Percentiles rank a stretch among this genome's conserved stretches.
These are phyloP conservation scores for Andrena fulva DNA, from an alignment of 2,888 invertebrate species.

Conservation along the genomic window DNA sequence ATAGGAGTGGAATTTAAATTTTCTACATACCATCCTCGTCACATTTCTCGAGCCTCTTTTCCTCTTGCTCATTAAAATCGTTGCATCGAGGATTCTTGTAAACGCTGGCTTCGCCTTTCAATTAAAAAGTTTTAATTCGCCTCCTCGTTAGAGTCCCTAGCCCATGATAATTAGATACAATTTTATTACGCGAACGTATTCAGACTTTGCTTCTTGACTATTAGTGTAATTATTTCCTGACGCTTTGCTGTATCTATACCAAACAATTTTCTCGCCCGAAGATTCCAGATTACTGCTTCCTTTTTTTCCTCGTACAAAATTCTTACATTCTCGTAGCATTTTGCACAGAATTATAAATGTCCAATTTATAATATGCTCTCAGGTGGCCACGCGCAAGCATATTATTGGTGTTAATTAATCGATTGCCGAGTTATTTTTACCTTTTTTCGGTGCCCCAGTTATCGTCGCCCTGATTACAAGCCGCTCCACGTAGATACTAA, in stretches of 20 bases:
- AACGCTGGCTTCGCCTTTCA: not conserved
- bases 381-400: not conserved
- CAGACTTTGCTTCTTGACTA: not conserved
- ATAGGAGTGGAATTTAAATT: constrained; percentile 19
- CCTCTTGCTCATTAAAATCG: constrained; percentile 17
- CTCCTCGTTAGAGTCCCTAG: not conserved
- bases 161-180: not conserved
- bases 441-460: constrained; percentile 38
- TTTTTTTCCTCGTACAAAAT: not conserved
- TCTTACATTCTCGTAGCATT: not conserved
- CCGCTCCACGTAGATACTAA: not conserved
- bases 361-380: not conserved
- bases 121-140: constrained; percentile 20
- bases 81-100: not conserved
- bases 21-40: constrained; percentile 15
- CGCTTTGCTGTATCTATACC: not conserved
- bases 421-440: constrained; percentile 42
- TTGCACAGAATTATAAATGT: not conserved
- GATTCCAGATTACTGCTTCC: not conserved
- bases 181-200: not conserved
- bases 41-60: not conserved
- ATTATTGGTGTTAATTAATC: constrained; percentile 34
- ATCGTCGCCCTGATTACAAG: constrained; percentile 15
- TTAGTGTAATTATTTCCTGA: not conserved
- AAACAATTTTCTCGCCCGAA: not conserved